These are phyloP conservation scores for Zaprionus lineosus DNA, from an alignment of 2,888 invertebrate species.

Conservation along the genomic window DNA sequence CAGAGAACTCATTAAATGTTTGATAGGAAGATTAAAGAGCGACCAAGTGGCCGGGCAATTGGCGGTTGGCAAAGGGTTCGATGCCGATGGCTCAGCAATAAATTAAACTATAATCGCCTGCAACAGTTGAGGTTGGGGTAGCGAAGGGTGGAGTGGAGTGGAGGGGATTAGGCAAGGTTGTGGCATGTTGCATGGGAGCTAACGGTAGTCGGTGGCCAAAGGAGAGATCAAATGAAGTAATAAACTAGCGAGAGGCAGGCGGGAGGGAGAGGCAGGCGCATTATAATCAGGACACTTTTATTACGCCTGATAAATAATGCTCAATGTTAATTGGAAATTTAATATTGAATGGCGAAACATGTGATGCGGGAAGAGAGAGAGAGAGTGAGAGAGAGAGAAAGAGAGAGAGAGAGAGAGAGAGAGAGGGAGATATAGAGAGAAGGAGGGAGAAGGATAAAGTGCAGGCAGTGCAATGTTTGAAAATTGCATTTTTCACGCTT, in stretches of 20 bases:
- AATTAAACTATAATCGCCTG: constrained; percentile 65
- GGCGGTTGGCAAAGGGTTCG: not conserved
- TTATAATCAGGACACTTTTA: constrained; percentile 79
- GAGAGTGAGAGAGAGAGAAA: not conserved
- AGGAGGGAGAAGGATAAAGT: not conserved
- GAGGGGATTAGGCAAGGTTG: no score
- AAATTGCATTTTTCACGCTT: constrained; percentile 47
- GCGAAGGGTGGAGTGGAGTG: not conserved
- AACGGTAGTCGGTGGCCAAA: constrained; percentile 26
- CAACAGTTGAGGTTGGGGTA: not conserved
- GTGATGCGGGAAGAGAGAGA: constrained; percentile 1
- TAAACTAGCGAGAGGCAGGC: constrained; percentile 13
- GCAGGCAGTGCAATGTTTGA: constrained; percentile 26
- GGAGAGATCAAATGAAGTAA: constrained; percentile 55
- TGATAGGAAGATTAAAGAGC: constrained; percentile 48
- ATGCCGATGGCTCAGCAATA: constrained; percentile 39
- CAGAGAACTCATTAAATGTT: constrained; percentile 56
- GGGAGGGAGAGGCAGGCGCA: constrained; percentile 7
- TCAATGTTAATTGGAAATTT: constrained; percentile 80
- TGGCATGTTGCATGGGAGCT: not conserved
- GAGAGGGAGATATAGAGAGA: not conserved
- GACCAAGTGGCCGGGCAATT: constrained; percentile 7
- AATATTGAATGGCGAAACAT: constrained; percentile 57
- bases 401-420: not conserved
- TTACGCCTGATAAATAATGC: constrained; percentile 78